These are phyloP conservation scores for Acromyrmex charruanus DNA, from an alignment of 1,140 invertebrate species.

Conservation along the genomic window DNA sequence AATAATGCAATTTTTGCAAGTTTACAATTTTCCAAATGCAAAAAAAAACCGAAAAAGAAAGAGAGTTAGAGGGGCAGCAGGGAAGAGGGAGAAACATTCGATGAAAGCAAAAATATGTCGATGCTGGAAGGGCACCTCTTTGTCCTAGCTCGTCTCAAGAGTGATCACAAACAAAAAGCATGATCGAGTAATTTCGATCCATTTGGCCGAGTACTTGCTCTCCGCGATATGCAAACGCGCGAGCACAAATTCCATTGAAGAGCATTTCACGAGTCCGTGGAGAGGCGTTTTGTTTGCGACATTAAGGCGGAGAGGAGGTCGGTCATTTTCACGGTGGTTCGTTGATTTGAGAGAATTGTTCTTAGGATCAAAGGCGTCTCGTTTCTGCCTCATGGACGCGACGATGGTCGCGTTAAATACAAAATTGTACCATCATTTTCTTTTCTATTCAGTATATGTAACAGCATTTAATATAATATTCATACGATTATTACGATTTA, in stretches of 20 bases:
- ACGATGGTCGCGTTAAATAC: neutral
- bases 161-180: conserved; percentile 85
- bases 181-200: conserved; percentile 80
- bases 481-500: neutral
- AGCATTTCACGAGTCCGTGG: conserved; percentile 80
- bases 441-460: neutral
- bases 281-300: conserved; percentile 86
- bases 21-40: conserved; percentile 76
- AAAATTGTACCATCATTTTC: neutral
- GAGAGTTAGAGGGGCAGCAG: neutral
- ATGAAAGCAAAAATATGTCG: conserved; percentile 69
- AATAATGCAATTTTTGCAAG: conserved; percentile 72
- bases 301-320: conserved; percentile 84
- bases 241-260: conserved; percentile 78
- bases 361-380: conserved; percentile 20
- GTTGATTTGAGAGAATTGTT: conserved; percentile 83
- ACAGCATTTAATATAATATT: neutral
- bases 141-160: conserved; percentile 77
- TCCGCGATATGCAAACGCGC: conserved; percentile 42
- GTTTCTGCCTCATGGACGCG: neutral
- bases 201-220: conserved; percentile 76
- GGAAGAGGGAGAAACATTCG: conserved; percentile 34
- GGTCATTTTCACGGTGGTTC: conserved; percentile 85
- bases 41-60: neutral
- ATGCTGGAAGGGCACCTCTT: conserved; percentile 64